Percentiles rank a stretch among this genome's conserved stretches.
Conservation (phyloP, 2,888 invertebrate species). For the Netelia melanura region DNA sequence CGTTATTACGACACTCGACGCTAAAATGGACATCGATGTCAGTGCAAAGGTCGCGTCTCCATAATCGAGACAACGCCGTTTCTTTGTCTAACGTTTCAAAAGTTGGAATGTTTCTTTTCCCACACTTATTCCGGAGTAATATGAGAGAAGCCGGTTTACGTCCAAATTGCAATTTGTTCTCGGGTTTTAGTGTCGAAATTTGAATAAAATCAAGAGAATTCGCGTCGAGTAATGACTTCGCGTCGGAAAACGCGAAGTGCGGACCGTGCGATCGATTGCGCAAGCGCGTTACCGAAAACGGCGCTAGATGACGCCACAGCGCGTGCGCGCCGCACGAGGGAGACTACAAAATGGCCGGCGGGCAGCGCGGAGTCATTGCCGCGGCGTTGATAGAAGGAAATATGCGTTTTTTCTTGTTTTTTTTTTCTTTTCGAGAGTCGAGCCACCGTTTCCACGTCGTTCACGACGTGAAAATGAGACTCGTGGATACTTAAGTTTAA, state of each 20-base stretch:
- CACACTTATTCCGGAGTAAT: too few relatives aligned
- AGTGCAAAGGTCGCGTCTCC: constrained; percentile 48
- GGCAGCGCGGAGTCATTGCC: constrained; percentile 1
- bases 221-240: not conserved
- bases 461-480: not conserved
- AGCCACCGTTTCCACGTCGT: not conserved
- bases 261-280: not conserved
- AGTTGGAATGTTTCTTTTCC: too few relatives aligned
- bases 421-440: not conserved
- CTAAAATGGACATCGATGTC: constrained; percentile 59
- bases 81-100: not conserved
- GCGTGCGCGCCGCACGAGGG: constrained; percentile 10
- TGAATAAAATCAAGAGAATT: constrained; percentile 5
- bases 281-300: constrained; percentile 55
- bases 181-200: constrained; percentile 21
- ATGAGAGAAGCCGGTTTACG: not conserved
- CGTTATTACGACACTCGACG: constrained; percentile 37
- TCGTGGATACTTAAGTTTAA: not conserved
- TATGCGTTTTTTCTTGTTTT: not conserved
- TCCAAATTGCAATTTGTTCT: not conserved
- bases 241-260: not conserved
- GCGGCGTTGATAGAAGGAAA: not conserved
- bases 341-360: constrained; percentile 6
- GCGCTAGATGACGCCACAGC: constrained; percentile 8
- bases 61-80: constrained; percentile 6